Percentiles rank a stretch among this genome's conserved stretches.
Evolutionary conservation across 2,113 vertebrate genomes (phyloP).

Genomic region (Pygoscelis adeliae): DNA sequence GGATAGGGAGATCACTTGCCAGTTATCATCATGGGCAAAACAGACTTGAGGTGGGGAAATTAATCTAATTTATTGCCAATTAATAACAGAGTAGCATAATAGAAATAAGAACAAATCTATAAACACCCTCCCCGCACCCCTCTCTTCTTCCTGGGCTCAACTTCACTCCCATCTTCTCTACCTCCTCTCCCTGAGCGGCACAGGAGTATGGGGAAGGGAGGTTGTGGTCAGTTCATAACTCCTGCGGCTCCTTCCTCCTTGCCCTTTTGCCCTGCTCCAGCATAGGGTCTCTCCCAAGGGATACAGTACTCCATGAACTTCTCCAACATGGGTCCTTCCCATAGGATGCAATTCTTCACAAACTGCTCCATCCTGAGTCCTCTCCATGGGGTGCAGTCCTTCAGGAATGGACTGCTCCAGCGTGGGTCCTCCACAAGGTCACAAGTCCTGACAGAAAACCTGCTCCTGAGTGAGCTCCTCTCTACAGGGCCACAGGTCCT

Average conservation of each 20-base stretch:
- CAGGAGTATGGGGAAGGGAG: neutral
- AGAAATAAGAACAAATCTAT: neutral
- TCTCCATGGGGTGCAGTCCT: too few relatives aligned
- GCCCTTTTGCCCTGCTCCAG: neutral
- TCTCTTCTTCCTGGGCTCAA: neutral
- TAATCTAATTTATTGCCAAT: neutral
- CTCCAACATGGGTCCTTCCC: neutral
- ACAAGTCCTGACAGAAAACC: neutral
- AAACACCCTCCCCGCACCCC: rapidly evolving
- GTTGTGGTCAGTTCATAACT: neutral
- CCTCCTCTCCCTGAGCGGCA: rapidly evolving
- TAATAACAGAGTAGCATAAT: neutral
- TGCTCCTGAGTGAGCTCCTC: neutral
- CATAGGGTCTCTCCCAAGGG: too few relatives aligned
- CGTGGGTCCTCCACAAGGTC: rapidly evolving
- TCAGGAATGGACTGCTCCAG: neutral
- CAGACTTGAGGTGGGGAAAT: neutral
- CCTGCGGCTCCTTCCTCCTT: neutral
- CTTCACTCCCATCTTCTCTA: neutral
- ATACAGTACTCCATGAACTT: neutral
- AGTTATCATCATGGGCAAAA: neutral
- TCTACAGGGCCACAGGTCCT: neutral
- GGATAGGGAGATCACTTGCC: neutral
- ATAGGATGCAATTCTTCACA: neutral
- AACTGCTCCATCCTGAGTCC: neutral